Conservation (phyloP, 1,140 invertebrate species). For the Rhagoletis zephyria region DNA sequence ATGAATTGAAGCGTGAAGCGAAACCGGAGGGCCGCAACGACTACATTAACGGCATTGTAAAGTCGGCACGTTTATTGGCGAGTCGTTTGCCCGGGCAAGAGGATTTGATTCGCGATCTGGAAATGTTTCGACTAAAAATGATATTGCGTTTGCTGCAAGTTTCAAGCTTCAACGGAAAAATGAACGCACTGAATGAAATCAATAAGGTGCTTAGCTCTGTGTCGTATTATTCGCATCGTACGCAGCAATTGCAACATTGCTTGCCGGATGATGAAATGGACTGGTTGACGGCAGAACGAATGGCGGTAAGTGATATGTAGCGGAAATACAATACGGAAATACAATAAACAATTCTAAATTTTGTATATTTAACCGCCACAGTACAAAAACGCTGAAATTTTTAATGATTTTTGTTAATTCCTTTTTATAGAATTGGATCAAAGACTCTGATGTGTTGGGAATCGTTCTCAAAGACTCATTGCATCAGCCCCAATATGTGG, state of each 20-base stretch:
- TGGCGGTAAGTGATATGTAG: conserved; percentile 82
- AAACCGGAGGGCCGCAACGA: conserved; percentile 96
- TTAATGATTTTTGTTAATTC: conserved; percentile 12
- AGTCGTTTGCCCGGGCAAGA: conserved; percentile 85
- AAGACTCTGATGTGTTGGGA: conserved; percentile 94
- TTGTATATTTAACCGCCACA: too few species aligned
- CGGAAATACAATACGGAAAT: not conserved
- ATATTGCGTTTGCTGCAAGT: conserved; percentile 95
- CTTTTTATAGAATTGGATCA: conserved; percentile 82
- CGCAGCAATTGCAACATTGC: conserved; percentile 75
- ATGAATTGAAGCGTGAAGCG: conserved; percentile 96
- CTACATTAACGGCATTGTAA: conserved; percentile 90
- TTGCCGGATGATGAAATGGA: conserved; percentile 84
- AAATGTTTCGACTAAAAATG: conserved; percentile 97
- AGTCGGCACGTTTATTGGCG: conserved; percentile 90
- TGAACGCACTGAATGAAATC: conserved; percentile 98
- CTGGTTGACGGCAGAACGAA: conserved; percentile 93
- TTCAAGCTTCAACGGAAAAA: conserved; percentile 98
- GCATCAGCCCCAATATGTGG: conserved; percentile 98
- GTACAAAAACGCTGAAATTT: too few species aligned
- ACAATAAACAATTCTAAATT: too few species aligned
- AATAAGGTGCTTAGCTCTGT: conserved; percentile 96
- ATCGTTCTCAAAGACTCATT: conserved; percentile 95
- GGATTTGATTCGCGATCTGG: conserved; percentile 88
- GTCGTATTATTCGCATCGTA: conserved; percentile 86